phyloP scores from a whole-genome alignment of 1,140 invertebrate genomes.

The Acyrthosiphon pisum region DNA sequence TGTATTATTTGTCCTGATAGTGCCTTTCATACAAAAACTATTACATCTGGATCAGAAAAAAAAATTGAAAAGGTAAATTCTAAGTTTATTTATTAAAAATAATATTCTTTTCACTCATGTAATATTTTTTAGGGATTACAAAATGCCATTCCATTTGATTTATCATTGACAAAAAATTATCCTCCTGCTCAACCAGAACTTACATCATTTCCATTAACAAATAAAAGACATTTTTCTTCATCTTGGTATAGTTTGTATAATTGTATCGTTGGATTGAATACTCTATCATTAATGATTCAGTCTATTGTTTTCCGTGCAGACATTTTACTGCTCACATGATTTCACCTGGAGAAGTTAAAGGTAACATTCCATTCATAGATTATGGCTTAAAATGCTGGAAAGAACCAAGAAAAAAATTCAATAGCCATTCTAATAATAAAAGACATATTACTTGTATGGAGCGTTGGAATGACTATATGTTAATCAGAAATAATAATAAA shows the following conservation, averaged over 20 bases:
- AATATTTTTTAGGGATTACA: no score
- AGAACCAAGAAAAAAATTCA: constrained; percentile 4
- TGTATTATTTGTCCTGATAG: no score
- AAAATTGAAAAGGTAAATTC: not conserved
- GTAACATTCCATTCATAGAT: not conserved
- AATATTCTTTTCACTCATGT: no score
- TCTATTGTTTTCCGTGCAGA: constrained; percentile 7
- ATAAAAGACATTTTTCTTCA: not conserved
- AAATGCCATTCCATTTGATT: not conserved
- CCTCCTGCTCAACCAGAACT: not conserved
- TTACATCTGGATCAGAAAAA: not conserved
- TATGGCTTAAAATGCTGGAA: constrained; percentile 2
- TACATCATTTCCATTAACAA: not conserved
- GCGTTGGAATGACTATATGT: not conserved
- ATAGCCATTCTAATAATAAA: constrained; percentile 1
- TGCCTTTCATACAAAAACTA: no score
- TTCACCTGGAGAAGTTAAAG: not conserved
- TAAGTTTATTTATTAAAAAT: not conserved
- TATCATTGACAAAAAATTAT: not conserved
- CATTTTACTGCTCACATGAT: not conserved
- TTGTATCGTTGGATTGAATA: constrained; percentile 39
- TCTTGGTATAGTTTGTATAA: not conserved
- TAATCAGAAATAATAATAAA: not conserved
- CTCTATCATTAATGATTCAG: constrained; percentile 10
- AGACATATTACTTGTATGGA: not conserved